Conservation (phyloP, 2,888 invertebrate species). For the Magallana nippona region DNA sequence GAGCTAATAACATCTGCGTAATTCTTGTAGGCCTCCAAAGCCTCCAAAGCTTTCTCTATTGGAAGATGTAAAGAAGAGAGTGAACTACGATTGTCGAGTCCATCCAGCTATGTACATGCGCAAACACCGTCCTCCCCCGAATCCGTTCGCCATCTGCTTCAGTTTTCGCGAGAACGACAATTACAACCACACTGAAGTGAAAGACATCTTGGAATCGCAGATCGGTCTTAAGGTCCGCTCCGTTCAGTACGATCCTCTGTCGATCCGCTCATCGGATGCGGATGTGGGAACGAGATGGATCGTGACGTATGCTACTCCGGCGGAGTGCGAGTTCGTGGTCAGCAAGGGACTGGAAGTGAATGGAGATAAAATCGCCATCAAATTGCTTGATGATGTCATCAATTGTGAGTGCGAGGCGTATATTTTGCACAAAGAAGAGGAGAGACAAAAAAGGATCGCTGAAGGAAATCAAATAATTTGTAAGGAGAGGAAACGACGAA, state of each 20-base stretch:
- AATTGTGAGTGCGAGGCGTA: slow-evolving; percentile 47
- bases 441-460: slow-evolving; percentile 74
- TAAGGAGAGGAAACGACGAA: slow-evolving; percentile 77
- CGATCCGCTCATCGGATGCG: slow-evolving; percentile 36
- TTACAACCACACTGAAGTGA: slow-evolving; percentile 37
- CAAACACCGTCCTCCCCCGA: slow-evolving; percentile 18
- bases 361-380: slow-evolving; percentile 46
- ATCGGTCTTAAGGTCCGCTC: slow-evolving; percentile 42
- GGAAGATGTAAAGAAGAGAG: slow-evolving; percentile 44
- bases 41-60: slow-evolving; percentile 43
- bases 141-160: slow-evolving; percentile 46
- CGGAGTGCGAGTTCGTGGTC: slow-evolving; percentile 22
- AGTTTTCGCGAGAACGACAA: slow-evolving; percentile 44
- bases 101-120: slow-evolving; percentile 47
- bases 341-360: slow-evolving; percentile 44
- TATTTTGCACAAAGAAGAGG: slow-evolving; percentile 10
- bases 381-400: slow-evolving; percentile 38
- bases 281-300: slow-evolving; percentile 45
- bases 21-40: background rate
- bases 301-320: slow-evolving; percentile 33
- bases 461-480: slow-evolving; percentile 85
- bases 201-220: slow-evolving; percentile 34
- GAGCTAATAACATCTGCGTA: background rate
- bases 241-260: slow-evolving; percentile 44
- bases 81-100: slow-evolving; percentile 43